Evolutionary conservation across 2,113 vertebrate species (phyloP).

Genomic region (Monopterus albus): DNA sequence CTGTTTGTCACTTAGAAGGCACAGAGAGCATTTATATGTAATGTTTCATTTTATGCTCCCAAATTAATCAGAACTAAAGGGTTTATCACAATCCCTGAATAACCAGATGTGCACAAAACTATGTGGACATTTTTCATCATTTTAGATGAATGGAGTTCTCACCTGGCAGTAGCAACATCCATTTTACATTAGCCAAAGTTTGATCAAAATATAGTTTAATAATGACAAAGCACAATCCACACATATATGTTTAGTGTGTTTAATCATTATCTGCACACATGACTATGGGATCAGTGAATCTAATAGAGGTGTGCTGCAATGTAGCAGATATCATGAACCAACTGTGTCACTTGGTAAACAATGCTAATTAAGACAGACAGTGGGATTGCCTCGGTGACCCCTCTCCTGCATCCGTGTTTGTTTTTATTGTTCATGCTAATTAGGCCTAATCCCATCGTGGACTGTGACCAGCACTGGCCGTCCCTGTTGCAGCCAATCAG

Average conservation of each 20-base stretch:
- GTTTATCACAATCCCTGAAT: too few relatives aligned
- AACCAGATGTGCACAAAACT: too few relatives aligned
- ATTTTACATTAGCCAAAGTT: too few relatives aligned
- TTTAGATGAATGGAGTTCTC: too few relatives aligned
- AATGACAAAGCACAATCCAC: neutral
- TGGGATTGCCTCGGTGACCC: conserved; percentile 71
- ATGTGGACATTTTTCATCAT: too few relatives aligned
- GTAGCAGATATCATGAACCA: conserved; percentile 41
- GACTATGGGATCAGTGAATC: neutral
- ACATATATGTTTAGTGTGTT: conserved; percentile 7
- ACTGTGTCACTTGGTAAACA: conserved; percentile 79
- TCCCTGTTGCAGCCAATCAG: conserved; percentile 59
- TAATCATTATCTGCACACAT: neutral
- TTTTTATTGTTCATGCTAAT: conserved; percentile 83
- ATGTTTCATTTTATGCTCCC: too few relatives aligned
- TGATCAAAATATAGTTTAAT: neutral
- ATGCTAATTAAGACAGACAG: conserved; percentile 81
- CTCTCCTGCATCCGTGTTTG: conserved; percentile 61
- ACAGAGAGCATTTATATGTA: too few relatives aligned
- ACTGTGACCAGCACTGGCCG: conserved; percentile 55
- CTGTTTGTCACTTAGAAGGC: too few relatives aligned
- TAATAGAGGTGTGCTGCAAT: conserved; percentile 20
- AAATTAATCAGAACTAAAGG: too few relatives aligned
- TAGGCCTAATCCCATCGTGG: conserved; percentile 77
- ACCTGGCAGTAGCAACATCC: too few relatives aligned